Conservation (phyloP, 1,140 invertebrate species). For the Halesus radiatus region DNA sequence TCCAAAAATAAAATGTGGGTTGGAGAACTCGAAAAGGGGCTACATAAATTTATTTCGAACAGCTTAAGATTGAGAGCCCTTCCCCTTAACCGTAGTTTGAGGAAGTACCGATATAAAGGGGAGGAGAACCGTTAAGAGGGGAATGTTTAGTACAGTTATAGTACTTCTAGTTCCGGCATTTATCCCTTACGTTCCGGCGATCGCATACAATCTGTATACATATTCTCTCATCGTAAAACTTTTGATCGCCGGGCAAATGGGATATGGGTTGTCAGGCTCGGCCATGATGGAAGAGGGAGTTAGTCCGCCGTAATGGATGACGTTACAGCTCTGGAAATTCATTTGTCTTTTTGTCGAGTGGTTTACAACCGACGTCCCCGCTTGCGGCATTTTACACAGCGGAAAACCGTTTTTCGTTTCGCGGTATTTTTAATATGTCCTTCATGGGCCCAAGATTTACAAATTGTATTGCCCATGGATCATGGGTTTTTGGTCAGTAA, state of each 20-base stretch:
- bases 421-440: too few species aligned
- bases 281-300: constrained; percentile 5
- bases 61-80: too few species aligned
- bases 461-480: too few species aligned
- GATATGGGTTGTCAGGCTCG: not conserved
- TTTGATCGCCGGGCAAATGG: constrained; percentile 25
- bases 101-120: too few species aligned
- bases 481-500: too few species aligned
- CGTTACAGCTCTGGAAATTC: not conserved
- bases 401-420: not conserved
- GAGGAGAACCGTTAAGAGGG: not conserved
- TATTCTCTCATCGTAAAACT: constrained; percentile 14
- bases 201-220: not conserved
- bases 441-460: too few species aligned
- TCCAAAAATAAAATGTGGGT: too few species aligned
- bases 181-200: not conserved
- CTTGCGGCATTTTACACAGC: not conserved
- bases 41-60: too few species aligned
- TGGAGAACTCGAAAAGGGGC: too few species aligned
- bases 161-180: not conserved
- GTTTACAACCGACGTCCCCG: not conserved
- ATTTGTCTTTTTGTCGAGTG: constrained; percentile 23
- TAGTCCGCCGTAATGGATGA: not conserved
- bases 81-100: too few species aligned
- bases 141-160: not conserved